Evolutionary conservation across 2,888 invertebrate genomes (phyloP).

Genomic region (Agrotis segetum): DNA sequence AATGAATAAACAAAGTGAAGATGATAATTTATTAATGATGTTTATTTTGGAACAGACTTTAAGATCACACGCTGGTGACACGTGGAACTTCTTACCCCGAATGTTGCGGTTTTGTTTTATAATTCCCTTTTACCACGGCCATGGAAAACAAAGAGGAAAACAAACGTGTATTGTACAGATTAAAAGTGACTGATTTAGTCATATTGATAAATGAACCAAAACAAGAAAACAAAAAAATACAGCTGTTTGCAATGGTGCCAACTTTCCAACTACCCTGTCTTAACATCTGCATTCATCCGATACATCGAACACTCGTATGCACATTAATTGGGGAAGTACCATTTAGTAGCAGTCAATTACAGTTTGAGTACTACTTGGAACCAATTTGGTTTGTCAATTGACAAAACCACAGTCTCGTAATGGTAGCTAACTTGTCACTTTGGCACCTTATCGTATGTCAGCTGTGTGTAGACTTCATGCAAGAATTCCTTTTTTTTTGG

Average conservation of each 20-base stretch:
- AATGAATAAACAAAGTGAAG: too few relatives aligned
- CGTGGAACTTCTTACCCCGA: too few relatives aligned
- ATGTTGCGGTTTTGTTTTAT: too few relatives aligned
- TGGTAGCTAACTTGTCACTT: constrained; percentile 11
- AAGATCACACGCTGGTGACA: too few relatives aligned
- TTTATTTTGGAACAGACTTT: too few relatives aligned
- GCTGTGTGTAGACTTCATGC: neutral
- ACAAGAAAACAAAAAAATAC: neutral
- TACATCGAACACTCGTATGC: constrained; percentile 2
- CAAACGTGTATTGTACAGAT: too few relatives aligned
- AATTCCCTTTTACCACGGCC: too few relatives aligned
- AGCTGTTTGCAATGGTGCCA: neutral
- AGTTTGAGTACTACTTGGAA: constrained; percentile 26
- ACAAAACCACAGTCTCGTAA: constrained; percentile 25
- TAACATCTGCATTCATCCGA: neutral
- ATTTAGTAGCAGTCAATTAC: constrained; percentile 11
- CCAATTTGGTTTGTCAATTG: constrained; percentile 48
- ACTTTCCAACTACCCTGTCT: neutral
- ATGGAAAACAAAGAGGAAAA: too few relatives aligned
- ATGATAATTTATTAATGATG: too few relatives aligned
- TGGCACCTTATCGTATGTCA: neutral
- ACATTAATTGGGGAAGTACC: constrained; percentile 4
- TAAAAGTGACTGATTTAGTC: too few relatives aligned
- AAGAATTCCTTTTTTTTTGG: neutral
- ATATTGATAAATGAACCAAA: neutral